Evolutionary conservation across 2,113 vertebrate species (phyloP), one percentile per base, ranked within the genome.

Genomic region (Triplophysa tibetana): DNA sequence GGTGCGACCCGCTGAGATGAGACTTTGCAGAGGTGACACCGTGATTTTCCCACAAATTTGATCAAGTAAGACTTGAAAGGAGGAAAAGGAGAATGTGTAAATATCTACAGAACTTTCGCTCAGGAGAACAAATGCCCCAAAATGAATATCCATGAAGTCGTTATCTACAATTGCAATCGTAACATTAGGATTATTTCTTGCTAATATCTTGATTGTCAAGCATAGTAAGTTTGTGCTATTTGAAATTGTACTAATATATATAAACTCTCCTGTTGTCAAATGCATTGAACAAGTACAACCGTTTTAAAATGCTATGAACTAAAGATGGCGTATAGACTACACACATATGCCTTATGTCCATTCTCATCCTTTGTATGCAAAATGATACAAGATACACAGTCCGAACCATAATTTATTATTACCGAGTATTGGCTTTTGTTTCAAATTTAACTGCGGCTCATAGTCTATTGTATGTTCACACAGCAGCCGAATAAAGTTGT

Each of bases 41-140:
- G 60, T 38, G 13, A 52, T 3, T 13, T 50, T 48, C 56, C 70
- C 56, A 61, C 70, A 8, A 3, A 17, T 11, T 2, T 48, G 66
- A 16, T n/a, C 4, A 24, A 33, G 76, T 60, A 65, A 78, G 79
- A 72, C 79, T 60, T 43, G 33, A 38, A 8, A 48, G 70, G 80
- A n/a, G 77, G 60, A 69, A 11, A 50, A 52, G 5, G 6, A 69
- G 11, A 24, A 50, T 17, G 69, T 38, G 69, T 56, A 12, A 43
- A 68, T 41, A 60, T 60, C 8, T 52, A 9, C 13, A 14, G 61
- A 33, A 70, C 52, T 56, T 26, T 64, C 8, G 17, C 21, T 52
- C 56, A 52, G 56, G 16, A 81, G 64, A 50, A 60, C 23, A 13
- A 41, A 38, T 4, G n/a, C 26, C 50, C 26, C 50, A 33, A 23